Evolutionary conservation across 2,797 vertebrate species (phyloP).

Genomic region (Gymnodraco acuticeps): DNA sequence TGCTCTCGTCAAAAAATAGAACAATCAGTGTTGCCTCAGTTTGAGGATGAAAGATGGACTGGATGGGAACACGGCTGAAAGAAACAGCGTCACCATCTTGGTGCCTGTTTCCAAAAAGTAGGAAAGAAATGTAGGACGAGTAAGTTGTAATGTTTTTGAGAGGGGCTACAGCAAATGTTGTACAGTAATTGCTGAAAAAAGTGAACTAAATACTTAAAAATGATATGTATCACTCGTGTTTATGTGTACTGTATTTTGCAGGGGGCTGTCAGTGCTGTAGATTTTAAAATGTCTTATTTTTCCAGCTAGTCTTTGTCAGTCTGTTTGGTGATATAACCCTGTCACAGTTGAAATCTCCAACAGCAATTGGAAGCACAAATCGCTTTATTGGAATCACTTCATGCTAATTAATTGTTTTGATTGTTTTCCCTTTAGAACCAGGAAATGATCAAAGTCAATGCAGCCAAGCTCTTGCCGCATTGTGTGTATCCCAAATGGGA

Average conservation of each 20-base stretch:
- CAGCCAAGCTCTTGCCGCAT: slow-evolving; percentile 36
- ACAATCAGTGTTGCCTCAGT: slow-evolving; percentile 12
- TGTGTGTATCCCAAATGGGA: slow-evolving; percentile 60
- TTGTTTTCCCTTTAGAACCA: slow-evolving; percentile 62
- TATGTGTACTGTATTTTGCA: background rate
- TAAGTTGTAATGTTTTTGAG: slow-evolving; percentile 31
- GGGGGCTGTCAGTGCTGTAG: background rate
- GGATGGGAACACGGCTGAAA: slow-evolving; percentile 40
- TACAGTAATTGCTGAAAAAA: no score
- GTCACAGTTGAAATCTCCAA: slow-evolving; percentile 23
- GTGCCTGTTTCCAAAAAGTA: slow-evolving; percentile 20
- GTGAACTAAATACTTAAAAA: background rate
- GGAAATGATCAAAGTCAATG: slow-evolving; percentile 73
- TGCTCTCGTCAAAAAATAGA: slow-evolving; percentile 60
- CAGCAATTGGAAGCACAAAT: slow-evolving; percentile 48
- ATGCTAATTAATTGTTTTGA: slow-evolving; percentile 70
- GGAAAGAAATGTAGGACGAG: slow-evolving; percentile 20
- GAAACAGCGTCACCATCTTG: slow-evolving; percentile 20
- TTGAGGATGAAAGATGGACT: slow-evolving; percentile 11
- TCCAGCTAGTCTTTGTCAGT: background rate
- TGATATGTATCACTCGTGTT: background rate
- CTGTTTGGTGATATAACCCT: slow-evolving; percentile 1
- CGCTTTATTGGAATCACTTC: slow-evolving; percentile 33
- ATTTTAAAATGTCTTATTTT: slow-evolving; percentile 2
- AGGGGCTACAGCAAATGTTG: background rate